Base-by-base conservation (phyloP, 2,113 vertebrate genomes). In the Pseudorhombus dupliciocellatus region DNA sequence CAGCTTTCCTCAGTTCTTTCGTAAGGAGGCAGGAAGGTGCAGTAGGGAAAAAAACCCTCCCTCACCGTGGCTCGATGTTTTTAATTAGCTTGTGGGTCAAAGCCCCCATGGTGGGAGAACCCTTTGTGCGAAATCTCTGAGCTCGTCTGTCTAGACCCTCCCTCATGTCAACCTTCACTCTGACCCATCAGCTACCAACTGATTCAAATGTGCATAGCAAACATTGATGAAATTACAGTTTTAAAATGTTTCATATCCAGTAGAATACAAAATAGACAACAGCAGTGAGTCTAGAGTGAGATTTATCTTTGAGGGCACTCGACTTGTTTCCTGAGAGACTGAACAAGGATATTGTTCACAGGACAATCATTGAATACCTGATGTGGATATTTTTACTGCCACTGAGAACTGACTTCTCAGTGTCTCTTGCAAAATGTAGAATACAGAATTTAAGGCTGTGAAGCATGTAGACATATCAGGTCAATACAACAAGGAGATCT, bases 31-130 rank as follows among this genome's bases (percentile, higher is more conserved):
- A 25, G 30, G n/a, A 44, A 42, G 66, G 75, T 22, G 57, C 30
- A 40, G 20, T 0, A 22, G 26, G 63, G 66, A 80, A 69, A 80
- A 69, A 82, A 79, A 28, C 55, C 55, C 24, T 73, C 42, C 60
- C 50, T 72, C 20, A 63, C 75, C 44, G 31, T 44, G 28, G 75
- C 31, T 71, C 18, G 0, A 1, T 57, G 21, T 66, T 83, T 84
- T 73, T 79, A 78, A 85, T 85, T 73, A 84, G 71, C 68, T 52
- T 0, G 2, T 55, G n/a, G 60, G 79, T 84, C 72, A 75, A 60
- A 76, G 56, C 59, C 56, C 63, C 52, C 51, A 15, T 5, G 0
- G 60, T 59, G 72, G 50, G 9, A 84, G 46, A 75, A 67, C 73
- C 57, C 63, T 75, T 11, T 24, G 52, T 28, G 26, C 56, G 52